Percentiles rank a stretch among this genome's conserved stretches.
These are phyloP conservation scores for Himalopsyche japonica DNA, from an alignment of 2,888 invertebrate genomes.

Conservation along the genomic window DNA sequence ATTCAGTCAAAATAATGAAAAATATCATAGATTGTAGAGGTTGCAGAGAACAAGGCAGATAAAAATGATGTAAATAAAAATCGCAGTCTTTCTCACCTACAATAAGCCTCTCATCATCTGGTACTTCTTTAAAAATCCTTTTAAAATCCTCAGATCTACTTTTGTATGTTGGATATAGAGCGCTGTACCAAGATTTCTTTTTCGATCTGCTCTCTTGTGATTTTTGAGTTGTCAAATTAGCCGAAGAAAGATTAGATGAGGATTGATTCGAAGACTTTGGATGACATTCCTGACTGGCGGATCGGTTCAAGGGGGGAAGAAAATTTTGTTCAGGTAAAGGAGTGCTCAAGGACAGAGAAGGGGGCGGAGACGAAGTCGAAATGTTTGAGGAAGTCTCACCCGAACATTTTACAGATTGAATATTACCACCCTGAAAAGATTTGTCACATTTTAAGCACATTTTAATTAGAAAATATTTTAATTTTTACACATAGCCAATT, in stretches of 20 bases:
- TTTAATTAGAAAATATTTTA: too few relatives aligned
- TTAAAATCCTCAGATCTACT: conserved; percentile 91
- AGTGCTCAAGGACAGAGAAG: conserved; percentile 29
- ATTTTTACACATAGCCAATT: too few relatives aligned
- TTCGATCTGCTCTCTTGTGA: conserved; percentile 64
- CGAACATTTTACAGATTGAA: conserved; percentile 1
- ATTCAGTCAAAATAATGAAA: too few relatives aligned
- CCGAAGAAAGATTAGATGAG: not conserved
- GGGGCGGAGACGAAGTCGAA: conserved; percentile 19
- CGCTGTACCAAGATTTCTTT: conserved; percentile 85
- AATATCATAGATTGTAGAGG: too few relatives aligned
- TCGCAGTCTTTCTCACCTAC: conserved; percentile 70
- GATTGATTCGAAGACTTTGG: conserved; percentile 14
- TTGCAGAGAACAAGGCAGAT: not conserved
- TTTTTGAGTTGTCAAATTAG: conserved; percentile 24
- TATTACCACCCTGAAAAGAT: conserved; percentile 21
- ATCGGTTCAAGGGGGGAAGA: conserved; percentile 28
- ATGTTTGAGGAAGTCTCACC: conserved; percentile 6
- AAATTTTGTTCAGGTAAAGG: conserved; percentile 27
- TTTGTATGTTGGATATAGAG: conserved; percentile 90
- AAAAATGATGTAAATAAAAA: not conserved
- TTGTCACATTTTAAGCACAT: too few relatives aligned
- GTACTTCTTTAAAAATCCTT: conserved; percentile 87
- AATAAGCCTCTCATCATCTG: conserved; percentile 87
- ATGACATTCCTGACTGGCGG: conserved; percentile 37